Evolutionary conservation across 2,113 vertebrate species (phyloP), one percentile per base, ranked within the genome.

Genomic region (Leucopsar rothschildi): DNA sequence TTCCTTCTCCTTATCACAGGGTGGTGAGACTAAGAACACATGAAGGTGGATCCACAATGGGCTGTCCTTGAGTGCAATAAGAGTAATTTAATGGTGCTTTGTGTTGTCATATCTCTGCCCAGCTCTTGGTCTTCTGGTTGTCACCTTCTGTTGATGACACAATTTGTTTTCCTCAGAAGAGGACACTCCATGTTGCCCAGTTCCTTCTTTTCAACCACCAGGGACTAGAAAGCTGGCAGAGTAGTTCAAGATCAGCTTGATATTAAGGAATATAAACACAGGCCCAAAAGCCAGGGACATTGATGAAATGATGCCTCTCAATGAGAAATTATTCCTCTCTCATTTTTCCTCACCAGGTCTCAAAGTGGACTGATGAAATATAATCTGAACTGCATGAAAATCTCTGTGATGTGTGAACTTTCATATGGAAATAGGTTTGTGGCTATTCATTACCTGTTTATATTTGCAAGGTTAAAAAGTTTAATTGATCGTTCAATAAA

Each of bases 401-500:
- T 56, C 64, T 56, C 76, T 83, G 53, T 20, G 44, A 81, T 90
- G 66, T 28, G 71, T 96, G 97, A 96, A 96, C 91, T 96, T 96
- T 97, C 90, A 44, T 95, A 93, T 66, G 75, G 52, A 95, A 95
- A 95, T 95, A 94, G 59, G 88, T 86, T 85, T 86, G 88, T 95
- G 92, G 84, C 63, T 97, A 92, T 96, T 97, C 95, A 68, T 93
- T 82, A 87, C 80, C 91, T 95, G 86, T 95, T 97, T 98, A 91
- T 97, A 94, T 97, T 97, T 97, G 92, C 82, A 93, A 96, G 92
- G 77, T 92, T 94, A 88, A 97, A 96, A 97, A 95, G 96, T 98
- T 96, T 97, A 97, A 98, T 98, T 98, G 98, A 97, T 97, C 90
- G 95, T 95, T 98, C 98, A 98, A 98, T 98, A 98, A 98, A 98